phyloP scores from a whole-genome alignment of 2,797 vertebrate genomes.

The Scarus forsteni region DNA sequence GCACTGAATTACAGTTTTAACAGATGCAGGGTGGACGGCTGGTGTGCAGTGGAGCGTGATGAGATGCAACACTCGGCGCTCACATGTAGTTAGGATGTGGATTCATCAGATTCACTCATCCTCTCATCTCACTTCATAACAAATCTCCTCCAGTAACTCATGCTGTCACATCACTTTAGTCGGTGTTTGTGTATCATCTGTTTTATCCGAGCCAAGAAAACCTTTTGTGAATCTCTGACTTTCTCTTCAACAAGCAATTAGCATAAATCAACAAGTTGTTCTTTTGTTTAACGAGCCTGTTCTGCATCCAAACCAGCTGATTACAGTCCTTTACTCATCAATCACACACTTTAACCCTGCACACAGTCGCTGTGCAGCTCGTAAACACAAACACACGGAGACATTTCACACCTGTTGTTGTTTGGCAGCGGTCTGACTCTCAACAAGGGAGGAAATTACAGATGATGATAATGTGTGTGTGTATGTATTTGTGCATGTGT shows the following conservation, averaged over 20 bases:
- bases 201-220: too few relatives aligned
- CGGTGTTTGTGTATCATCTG: too few relatives aligned
- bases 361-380: background rate
- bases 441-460: conserved; percentile 11
- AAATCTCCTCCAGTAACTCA: too few relatives aligned
- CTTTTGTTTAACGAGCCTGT: background rate
- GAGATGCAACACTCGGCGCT: too few relatives aligned
- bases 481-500: background rate
- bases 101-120: too few relatives aligned
- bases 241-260: background rate
- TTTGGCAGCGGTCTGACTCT: conserved; percentile 3
- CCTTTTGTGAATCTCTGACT: background rate
- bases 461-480: background rate
- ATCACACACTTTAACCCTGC: background rate
- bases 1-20: too few relatives aligned
- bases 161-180: too few relatives aligned
- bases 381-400: conserved; percentile 5
- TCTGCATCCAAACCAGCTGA: conserved; percentile 6
- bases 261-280: background rate
- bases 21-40: too few relatives aligned
- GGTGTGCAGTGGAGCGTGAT: too few relatives aligned
- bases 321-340: background rate
- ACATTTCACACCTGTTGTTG: conserved; percentile 12
- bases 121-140: too few relatives aligned
- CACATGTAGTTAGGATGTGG: too few relatives aligned